Base-by-base conservation (phyloP, 2,113 vertebrate genomes). In the Tylochromis polylepis region DNA sequence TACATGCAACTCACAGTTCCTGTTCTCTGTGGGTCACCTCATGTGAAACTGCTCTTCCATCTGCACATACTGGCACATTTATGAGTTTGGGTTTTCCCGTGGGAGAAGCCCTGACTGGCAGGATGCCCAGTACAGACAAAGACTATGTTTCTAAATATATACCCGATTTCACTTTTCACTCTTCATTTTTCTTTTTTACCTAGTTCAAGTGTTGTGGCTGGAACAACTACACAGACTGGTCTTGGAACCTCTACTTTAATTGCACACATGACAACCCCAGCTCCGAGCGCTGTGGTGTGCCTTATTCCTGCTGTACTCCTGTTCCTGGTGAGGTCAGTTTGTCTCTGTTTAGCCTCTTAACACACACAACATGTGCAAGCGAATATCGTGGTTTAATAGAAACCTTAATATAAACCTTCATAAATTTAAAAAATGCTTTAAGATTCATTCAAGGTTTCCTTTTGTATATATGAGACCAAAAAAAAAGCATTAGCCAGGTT, bases 141-240 rank as follows among this genome's bases (percentile, higher is more conserved):
- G 11, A 43, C 24, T 24, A 36, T 38, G 12, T 82, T 81, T 89
- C 91, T 93, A 91, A 91, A 92, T 93, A 89, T 89, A 86, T 22
- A 46, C 43, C 55, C 51, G 59, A 14, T 81, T 70, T 62, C 34
- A 24, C 8, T 53, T 24, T 29, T 36, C 14, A 29, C 24, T 72
- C 31, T 81, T 31, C 46, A 4, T 62, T 18, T 56, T 4, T 83
- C 24, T 72, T 55, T 83, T 22, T 9, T 3, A 4, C 72, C 62
- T 83, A 97, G 96, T 97, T 97, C 79, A 93, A 95, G 87, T 97
- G 96, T 56, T 97, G 96, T 56, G 96, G 96, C 36, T 96, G 96
- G 95, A 96, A 94, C 88, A 95, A 94, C 93, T 96, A 96, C 92
- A 96, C 91, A 0, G 96, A 97, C 94, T 96, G 96, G 96, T 97